A percentile compares a stretch with the other conserved stretches of the same genome.
These are phyloP conservation scores for Agriotes lineatus DNA, from an alignment of 2,888 invertebrate species.

Conservation along the genomic window DNA sequence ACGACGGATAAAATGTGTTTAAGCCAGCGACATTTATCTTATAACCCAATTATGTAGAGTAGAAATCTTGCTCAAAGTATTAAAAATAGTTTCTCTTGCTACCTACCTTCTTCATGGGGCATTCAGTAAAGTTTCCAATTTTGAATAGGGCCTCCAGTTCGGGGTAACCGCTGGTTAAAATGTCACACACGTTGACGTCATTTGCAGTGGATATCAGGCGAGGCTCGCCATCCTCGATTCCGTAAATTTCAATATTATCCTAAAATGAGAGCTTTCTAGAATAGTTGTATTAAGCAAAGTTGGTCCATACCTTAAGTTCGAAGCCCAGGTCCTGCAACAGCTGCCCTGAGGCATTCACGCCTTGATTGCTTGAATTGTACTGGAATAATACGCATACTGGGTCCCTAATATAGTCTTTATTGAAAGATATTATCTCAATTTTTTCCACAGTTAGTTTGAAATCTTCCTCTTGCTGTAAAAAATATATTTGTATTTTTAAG, in stretches of 20 bases:
- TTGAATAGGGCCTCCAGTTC: slow-evolving; percentile 39
- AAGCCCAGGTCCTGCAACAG: slow-evolving; percentile 36
- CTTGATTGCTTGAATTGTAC: slow-evolving; percentile 35
- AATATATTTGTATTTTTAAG: too few species aligned
- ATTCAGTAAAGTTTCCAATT: slow-evolving; percentile 38
- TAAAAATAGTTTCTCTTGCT: too few species aligned
- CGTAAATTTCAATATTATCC: slow-evolving; percentile 34
- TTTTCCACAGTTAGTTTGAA: slow-evolving; percentile 28
- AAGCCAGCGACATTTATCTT: too few species aligned
- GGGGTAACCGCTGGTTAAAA: slow-evolving; percentile 32
- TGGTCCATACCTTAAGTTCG: slow-evolving; percentile 27
- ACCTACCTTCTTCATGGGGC: slow-evolving; percentile 37
- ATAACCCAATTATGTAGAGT: too few species aligned
- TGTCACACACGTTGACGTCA: slow-evolving; percentile 36
- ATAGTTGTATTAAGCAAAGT: too few species aligned
- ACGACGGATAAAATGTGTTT: too few species aligned
- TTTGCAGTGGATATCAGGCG: slow-evolving; percentile 31
- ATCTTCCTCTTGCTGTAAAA: slow-evolving; percentile 29
- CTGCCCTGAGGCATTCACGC: slow-evolving; percentile 28
- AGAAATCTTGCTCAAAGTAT: too few species aligned
- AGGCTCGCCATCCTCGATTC: slow-evolving; percentile 18
- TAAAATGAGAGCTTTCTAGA: slow-evolving; percentile 10
- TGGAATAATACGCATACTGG: slow-evolving; percentile 19
- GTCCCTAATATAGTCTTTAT: slow-evolving; percentile 28
- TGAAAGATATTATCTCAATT: slow-evolving; percentile 27